phyloP scores from a whole-genome alignment of 2,888 invertebrate genomes.

The Metellina segmentata region DNA sequence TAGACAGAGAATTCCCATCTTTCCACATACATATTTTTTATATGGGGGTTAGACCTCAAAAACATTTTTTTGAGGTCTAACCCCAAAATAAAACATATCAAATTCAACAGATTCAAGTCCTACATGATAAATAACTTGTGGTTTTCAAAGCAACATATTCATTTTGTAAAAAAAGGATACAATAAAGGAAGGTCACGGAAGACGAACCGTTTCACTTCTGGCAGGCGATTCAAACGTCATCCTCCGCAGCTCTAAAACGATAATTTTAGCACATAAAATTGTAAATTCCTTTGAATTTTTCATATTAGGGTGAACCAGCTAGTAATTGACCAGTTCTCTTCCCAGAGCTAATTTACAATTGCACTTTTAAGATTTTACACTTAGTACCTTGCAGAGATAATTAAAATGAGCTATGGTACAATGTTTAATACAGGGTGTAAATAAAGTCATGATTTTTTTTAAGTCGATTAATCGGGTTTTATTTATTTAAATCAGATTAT shows the following conservation, averaged over 20 bases:
- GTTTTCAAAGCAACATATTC: background rate
- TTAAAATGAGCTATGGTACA: background rate
- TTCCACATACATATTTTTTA: background rate
- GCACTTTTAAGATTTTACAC: too few relatives aligned
- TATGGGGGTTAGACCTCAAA: too few relatives aligned
- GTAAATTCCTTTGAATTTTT: background rate
- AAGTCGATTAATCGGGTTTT: too few relatives aligned
- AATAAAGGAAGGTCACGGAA: constrained; percentile 80
- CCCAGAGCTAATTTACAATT: background rate
- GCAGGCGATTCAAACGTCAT: constrained; percentile 81
- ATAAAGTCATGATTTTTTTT: too few relatives aligned
- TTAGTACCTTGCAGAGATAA: too few relatives aligned
- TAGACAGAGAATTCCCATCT: background rate
- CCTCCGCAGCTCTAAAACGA: constrained; percentile 81
- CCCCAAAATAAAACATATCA: background rate
- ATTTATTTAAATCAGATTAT: too few relatives aligned
- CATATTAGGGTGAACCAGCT: background rate
- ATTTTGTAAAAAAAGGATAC: constrained; percentile 80
- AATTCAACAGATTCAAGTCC: background rate
- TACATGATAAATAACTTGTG: background rate
- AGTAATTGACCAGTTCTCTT: background rate
- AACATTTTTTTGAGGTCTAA: background rate
- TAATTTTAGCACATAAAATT: background rate
- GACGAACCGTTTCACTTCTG: constrained; percentile 81
- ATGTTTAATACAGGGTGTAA: background rate